Base-by-base conservation (phyloP, 2,113 vertebrate species). In the Lophochroa leadbeateri region DNA sequence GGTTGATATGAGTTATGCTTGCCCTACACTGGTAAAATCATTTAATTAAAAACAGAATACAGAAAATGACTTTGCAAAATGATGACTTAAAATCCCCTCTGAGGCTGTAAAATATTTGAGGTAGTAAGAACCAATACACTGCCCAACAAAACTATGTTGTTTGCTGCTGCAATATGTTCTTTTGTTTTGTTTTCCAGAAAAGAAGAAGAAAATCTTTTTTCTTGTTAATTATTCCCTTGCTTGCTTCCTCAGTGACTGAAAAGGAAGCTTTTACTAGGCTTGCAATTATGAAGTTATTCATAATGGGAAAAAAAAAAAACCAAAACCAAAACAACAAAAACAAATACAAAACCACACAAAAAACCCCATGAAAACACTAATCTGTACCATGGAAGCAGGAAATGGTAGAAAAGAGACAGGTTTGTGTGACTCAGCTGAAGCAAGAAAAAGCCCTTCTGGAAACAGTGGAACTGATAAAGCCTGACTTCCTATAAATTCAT, bases 281-380 rank as follows among this genome's bases (percentile, higher is more conserved):
- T 74, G 24, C 41, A 82, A 63, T 43, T 11, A 1, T 72, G 25
- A 52, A 50, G 4, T 47, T 70, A 61, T 23, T 49, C 81, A 58
- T 35, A 90, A 18, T 10, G 13, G 1, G 5, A 1, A 4, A 1
- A 8, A 33, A 9, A 37, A 55, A 82, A 35, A 3, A 2, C 1
- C 14, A 2, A 20, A 24, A n/a, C 14, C 3, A 20, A 24, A n/a
- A 23, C 20, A 58, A 35, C 57, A 58, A 58, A 58, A 35, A 2
- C 57, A 58, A 35, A 58, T 21, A 58, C 33, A 58, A 58, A 58
- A 15, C 13, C 33, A 23, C 21, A 13, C 8, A 16, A 19, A 18
- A 44, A 69, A 46, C 3, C 2, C 4, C 35, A 44, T 53, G 41
- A 86, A 46, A 83, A 60, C 7, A 43, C 81, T 50, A 57, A 70